Conservation (phyloP, 2,797 vertebrate genomes). For the Pygocentrus nattereri region DNA sequence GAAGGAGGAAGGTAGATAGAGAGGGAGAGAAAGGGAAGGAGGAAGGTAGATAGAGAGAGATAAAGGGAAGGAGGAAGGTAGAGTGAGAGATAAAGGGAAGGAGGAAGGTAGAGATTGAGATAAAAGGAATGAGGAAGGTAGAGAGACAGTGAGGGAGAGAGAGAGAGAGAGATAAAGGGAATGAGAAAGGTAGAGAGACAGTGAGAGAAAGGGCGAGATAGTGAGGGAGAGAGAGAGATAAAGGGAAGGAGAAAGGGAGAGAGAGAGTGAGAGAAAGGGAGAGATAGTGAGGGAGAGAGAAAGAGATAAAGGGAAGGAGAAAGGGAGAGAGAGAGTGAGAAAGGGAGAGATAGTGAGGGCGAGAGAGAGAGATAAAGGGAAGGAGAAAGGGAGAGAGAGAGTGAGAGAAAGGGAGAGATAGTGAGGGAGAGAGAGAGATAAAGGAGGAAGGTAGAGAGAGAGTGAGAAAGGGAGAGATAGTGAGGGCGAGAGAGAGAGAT, state of each 20-base stretch:
- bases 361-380: too few relatives aligned
- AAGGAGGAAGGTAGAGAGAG: slow-evolving; percentile 49
- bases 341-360: too few relatives aligned
- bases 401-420: too few relatives aligned
- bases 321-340: too few relatives aligned
- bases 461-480: slow-evolving; percentile 54
- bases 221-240: too few relatives aligned
- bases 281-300: too few relatives aligned
- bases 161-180: too few relatives aligned
- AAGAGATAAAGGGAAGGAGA: too few relatives aligned
- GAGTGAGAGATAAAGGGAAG: slow-evolving; percentile 35
- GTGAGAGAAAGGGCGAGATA: too few relatives aligned
- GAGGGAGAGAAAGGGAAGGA: slow-evolving; percentile 56
- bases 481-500: neutral
- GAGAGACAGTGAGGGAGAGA: too few relatives aligned
- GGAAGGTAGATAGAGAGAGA: slow-evolving; percentile 53
- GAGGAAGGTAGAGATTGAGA: slow-evolving; percentile 31
- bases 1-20: too few relatives aligned
- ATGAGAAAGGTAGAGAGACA: too few relatives aligned
- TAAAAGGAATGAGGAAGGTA: neutral
- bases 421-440: neutral
- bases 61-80: neutral
- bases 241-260: neutral
- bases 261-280: neutral
- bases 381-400: slow-evolving; percentile 4